These are phyloP conservation scores for Spilarctia lutea DNA, from an alignment of 2,888 invertebrate genomes.

Conservation along the genomic window DNA sequence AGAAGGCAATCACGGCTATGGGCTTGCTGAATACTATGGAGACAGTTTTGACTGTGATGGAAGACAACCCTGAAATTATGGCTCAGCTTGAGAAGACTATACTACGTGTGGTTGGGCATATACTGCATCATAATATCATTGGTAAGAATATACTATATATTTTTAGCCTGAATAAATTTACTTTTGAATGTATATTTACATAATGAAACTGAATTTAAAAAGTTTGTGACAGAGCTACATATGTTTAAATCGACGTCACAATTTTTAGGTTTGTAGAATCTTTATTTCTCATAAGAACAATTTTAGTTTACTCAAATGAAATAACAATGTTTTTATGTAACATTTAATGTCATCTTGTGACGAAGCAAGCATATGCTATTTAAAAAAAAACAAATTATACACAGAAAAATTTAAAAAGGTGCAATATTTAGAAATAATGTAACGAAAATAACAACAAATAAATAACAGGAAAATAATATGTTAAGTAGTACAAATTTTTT, in stretches of 20 bases:
- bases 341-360: no score
- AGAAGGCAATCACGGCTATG: slow-evolving; percentile 99
- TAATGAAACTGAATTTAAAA: background rate
- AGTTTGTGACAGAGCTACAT: background rate
- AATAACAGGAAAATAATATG: no score
- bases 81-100: slow-evolving; percentile 96
- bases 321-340: no score
- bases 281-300: no score
- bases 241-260: background rate
- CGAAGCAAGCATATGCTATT: no score
- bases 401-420: no score
- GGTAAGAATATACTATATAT: slow-evolving; percentile 81
- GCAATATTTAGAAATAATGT: no score
- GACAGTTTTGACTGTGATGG: slow-evolving; percentile 97
- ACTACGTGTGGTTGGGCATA: slow-evolving; percentile 94
- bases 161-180: background rate
- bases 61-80: slow-evolving; percentile 93
- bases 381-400: no score
- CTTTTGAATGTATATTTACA: background rate
- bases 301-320: no score
- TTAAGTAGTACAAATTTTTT: no score
- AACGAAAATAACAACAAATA: no score
- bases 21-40: slow-evolving; percentile 98
- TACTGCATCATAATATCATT: slow-evolving; percentile 93
- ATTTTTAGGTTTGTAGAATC: no score